Evolutionary conservation across 2,888 invertebrate species (phyloP).

Genomic region (Temnothorax rugatulus): DNA sequence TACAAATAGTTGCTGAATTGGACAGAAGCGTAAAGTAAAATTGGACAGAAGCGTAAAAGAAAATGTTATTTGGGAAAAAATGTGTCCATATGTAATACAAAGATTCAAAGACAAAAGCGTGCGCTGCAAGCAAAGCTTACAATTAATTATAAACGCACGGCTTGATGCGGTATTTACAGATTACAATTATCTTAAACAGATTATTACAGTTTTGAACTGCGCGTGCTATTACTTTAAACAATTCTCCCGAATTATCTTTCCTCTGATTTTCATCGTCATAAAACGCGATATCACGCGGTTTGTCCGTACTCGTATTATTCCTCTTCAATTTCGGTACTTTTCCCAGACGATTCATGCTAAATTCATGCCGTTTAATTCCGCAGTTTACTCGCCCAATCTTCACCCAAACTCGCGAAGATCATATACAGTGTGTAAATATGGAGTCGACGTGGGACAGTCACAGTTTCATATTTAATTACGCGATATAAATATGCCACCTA

Average conservation of each 20-base stretch:
- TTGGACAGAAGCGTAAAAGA: neutral
- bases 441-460: neutral
- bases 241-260: neutral
- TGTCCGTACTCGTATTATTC: neutral
- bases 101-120: neutral
- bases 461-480: slow-evolving; percentile 14
- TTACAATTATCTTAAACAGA: neutral
- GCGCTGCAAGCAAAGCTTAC: neutral
- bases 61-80: neutral
- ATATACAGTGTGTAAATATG: neutral
- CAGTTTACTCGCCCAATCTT: neutral
- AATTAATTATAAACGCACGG: neutral
- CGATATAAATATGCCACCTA: slow-evolving; percentile 5
- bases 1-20: neutral
- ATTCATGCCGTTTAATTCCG: slow-evolving; percentile 14
- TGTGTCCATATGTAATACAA: neutral
- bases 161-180: neutral
- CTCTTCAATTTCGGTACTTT: slow-evolving; percentile 14
- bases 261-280: slow-evolving; percentile 2
- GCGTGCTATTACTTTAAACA: neutral
- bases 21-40: neutral
- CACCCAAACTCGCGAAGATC: neutral
- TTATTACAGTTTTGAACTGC: neutral
- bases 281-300: neutral
- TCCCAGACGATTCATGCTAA: neutral